phyloP scores from a whole-genome alignment of 2,888 invertebrate genomes.

The Caenorhabditis doughertyi region DNA sequence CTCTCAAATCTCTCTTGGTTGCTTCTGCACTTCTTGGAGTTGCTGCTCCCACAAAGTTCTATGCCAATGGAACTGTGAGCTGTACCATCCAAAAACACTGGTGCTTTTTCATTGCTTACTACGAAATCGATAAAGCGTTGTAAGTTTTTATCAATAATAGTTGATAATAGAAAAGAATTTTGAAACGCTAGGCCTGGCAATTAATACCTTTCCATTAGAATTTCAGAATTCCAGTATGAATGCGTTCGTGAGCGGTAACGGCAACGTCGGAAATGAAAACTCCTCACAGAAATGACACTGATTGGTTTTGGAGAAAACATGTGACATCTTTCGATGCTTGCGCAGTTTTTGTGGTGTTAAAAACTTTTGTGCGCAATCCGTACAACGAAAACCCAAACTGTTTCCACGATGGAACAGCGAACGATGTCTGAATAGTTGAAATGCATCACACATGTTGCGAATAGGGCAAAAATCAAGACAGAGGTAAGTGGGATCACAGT shows the following conservation, averaged over 20 bases:
- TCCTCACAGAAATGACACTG: conserved; percentile 83
- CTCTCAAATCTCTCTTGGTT: too few relatives aligned
- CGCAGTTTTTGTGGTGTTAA: conserved; percentile 82
- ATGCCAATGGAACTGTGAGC: too few relatives aligned
- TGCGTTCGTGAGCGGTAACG: conserved; percentile 81
- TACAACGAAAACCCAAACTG: conserved; percentile 81
- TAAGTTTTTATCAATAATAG: too few relatives aligned
- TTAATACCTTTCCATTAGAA: conserved; percentile 81
- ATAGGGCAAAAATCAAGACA: conserved; percentile 82
- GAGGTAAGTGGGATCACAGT: conserved; percentile 80
- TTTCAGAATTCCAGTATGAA: conserved; percentile 83
- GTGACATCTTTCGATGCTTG: conserved; percentile 83
- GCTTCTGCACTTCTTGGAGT: too few relatives aligned
- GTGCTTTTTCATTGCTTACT: too few relatives aligned
- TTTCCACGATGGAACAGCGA: conserved; percentile 77
- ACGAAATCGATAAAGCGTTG: too few relatives aligned
- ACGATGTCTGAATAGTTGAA: conserved; percentile 72
- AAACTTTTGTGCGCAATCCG: conserved; percentile 82
- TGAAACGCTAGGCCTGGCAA: conserved; percentile 72
- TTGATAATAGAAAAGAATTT: too few relatives aligned
- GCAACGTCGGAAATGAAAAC: conserved; percentile 80
- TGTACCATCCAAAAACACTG: too few relatives aligned
- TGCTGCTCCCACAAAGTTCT: too few relatives aligned
- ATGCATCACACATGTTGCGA: conserved; percentile 80
- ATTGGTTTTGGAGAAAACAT: conserved; percentile 82